Evolutionary conservation across 1,140 invertebrate species (phyloP).

Genomic region (Telenomus remus): DNA sequence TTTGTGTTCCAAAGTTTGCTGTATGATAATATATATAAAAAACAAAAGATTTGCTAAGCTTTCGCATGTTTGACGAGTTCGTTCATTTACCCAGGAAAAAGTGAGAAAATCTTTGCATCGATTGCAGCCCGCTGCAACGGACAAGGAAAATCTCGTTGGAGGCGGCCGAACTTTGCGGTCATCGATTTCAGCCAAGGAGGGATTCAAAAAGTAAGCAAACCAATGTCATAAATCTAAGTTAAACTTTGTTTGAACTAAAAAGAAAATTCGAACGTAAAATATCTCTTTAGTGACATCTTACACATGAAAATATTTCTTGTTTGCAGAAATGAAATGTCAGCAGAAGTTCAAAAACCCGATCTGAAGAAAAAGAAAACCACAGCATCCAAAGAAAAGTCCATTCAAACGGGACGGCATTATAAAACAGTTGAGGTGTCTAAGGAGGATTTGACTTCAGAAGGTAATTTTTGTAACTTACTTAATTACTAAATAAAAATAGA

Average conservation of each 20-base stretch:
- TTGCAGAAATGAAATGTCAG: conserved; percentile 46
- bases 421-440: conserved; percentile 72
- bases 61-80: conserved; percentile 29
- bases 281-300: no score
- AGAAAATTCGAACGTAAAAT: no score
- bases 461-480: conserved; percentile 33
- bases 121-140: conserved; percentile 78
- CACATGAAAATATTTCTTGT: no score
- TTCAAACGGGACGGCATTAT: conserved; percentile 75
- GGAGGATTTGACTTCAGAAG: conserved; percentile 79
- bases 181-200: conserved; percentile 49
- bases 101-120: conserved; percentile 78
- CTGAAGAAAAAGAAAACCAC: conserved; percentile 65
- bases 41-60: no score
- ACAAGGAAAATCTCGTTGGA: conserved; percentile 81
- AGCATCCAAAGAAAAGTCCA: conserved; percentile 71
- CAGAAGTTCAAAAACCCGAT: conserved; percentile 46
- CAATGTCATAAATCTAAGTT: neutral
- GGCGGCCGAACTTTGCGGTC: conserved; percentile 65
- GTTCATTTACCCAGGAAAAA: conserved; percentile 65
- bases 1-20: neutral
- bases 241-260: no score
- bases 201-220: conserved; percentile 63
- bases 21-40: no score
- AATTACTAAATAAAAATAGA: no score